Percentiles rank a stretch among this genome's conserved stretches.
Conservation (phyloP, 1,140 invertebrate species). For the Notospermus geniculatus region DNA sequence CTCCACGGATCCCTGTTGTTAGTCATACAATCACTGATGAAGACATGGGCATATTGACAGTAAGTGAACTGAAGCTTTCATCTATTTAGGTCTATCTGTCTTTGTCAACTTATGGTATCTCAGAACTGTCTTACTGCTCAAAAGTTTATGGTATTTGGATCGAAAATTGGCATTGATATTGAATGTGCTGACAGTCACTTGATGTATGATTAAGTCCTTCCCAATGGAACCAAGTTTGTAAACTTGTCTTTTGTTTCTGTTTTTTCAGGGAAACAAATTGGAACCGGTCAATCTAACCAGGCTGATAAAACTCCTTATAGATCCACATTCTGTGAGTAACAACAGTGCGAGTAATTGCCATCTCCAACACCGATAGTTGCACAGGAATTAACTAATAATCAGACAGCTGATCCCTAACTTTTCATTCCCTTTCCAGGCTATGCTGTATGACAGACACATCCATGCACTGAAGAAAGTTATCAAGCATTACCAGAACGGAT, state of each 20-base stretch:
- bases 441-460: constrained; percentile 51
- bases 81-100: too few species aligned
- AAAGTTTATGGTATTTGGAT: too few species aligned
- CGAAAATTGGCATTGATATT: too few species aligned
- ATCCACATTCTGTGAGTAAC: constrained; percentile 53
- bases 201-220: too few species aligned
- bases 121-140: too few species aligned
- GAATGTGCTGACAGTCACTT: too few species aligned
- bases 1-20: constrained; percentile 43
- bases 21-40: constrained; percentile 52
- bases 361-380: background rate
- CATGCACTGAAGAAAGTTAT: constrained; percentile 49
- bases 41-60: constrained; percentile 45
- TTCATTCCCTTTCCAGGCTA: constrained; percentile 34
- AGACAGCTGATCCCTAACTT: background rate
- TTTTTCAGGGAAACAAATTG: constrained; percentile 43
- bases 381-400: background rate
- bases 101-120: too few species aligned
- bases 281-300: constrained; percentile 48
- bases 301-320: constrained; percentile 53
- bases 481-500: constrained; percentile 50
- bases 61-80: constrained; percentile 18
- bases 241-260: background rate
- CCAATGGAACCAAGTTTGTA: too few species aligned
- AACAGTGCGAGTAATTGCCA: background rate